Evolutionary conservation across 2,113 vertebrate species (phyloP).

Genomic region (Pterocles gutturalis): DNA sequence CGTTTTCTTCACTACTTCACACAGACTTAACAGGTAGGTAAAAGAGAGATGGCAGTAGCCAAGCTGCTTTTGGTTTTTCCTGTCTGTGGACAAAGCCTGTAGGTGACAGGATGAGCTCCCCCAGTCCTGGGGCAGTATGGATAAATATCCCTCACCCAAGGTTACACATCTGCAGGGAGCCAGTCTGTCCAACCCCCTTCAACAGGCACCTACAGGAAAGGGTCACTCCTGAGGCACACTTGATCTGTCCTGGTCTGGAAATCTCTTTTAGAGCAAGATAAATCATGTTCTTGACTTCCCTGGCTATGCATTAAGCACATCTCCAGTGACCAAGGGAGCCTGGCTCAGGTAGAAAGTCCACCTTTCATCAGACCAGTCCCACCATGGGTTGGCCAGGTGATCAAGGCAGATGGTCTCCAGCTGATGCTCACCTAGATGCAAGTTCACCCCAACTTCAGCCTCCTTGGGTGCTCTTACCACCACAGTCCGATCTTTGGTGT

Average conservation of each 20-base stretch:
- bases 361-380: neutral
- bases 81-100: neutral
- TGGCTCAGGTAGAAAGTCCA: neutral
- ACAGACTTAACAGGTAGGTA: neutral
- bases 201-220: fast-evolving
- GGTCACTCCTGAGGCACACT: neutral
- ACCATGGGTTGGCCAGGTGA: neutral
- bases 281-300: neutral
- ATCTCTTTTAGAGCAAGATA: neutral
- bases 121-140: neutral
- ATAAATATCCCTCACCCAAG: neutral
- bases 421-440: neutral
- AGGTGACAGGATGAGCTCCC: fast-evolving
- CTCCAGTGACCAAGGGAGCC: neutral
- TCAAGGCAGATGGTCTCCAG: neutral
- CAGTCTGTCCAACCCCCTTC: fast-evolving
- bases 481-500: fast-evolving
- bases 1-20: neutral
- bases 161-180: neutral
- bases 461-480: neutral
- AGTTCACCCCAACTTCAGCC: neutral
- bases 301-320: too few relatives aligned
- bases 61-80: neutral
- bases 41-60: neutral
- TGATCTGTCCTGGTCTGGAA: neutral